Base-by-base conservation (phyloP, 1,140 invertebrate genomes). In the Drosophila tani region DNA sequence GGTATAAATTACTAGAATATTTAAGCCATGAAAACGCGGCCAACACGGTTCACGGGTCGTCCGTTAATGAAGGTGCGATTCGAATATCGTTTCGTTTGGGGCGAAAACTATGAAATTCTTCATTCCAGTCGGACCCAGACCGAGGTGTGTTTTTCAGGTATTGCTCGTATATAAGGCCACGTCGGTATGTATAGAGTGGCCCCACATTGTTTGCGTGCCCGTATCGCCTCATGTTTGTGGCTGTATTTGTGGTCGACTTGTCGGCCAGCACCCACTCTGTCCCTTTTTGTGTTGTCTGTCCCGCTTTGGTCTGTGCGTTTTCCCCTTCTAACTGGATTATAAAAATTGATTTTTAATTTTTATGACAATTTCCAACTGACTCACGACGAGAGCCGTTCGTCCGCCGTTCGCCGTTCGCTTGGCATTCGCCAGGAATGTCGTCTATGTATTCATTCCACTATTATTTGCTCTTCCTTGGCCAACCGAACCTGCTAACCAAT, bases 281-380 rank as follows among this genome's bases (percentile, higher is more conserved):
- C 68, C 43, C 19, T 64, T 32, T 67, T 15, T 12, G 14, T 40
- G 43, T 56, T 71, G 67, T 46, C 40, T 41, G 73, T 75, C 47
- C 38, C 60, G 47, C 43, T 59, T 71, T 19, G 49, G 50, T 46
- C 51, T 50, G 24, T 71, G 43, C 59, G 60, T 71, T 57, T 43
- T 45, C 47, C 74, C 71, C 77, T 59, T 75, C 84, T 91, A 91
- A 91, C 79, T 86, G 90, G 90, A 91, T 91, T 91, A 91, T 85
- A 91, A 91, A 91, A 90, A 91, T 91, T 91, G 90, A 91, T 91
- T 91, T 91, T 91, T 91, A 91, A 91, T 91, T 91, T 91, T 91
- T 91, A 91, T 91, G 90, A 91, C 90, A 91, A 87, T 86, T 85
- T 90, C 80, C 79, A 81, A 81, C 73, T 82, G 79, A 90, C 80